phyloP scores from a whole-genome alignment of 1,140 invertebrate genomes.

The Pomacea maculata region DNA sequence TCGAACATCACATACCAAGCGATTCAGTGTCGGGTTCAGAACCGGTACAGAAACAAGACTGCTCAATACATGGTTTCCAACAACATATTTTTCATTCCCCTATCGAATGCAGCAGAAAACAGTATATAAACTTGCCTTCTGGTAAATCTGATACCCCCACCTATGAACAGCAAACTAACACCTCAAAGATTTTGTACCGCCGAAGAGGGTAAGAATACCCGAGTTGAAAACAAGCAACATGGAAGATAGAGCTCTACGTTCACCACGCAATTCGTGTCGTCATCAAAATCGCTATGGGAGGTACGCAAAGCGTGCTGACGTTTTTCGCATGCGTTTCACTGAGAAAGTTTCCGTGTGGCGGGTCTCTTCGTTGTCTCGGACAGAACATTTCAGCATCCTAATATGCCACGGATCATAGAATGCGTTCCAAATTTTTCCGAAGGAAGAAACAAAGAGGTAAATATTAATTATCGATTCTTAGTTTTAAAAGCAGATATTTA shows the following conservation, averaged over 20 bases:
- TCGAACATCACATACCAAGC: too few relatives aligned
- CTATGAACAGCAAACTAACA: too few relatives aligned
- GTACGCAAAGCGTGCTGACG: constrained; percentile 56
- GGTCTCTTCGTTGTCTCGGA: neutral
- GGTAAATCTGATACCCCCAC: too few relatives aligned
- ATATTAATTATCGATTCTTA: neutral
- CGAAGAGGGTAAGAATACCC: neutral
- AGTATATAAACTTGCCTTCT: too few relatives aligned
- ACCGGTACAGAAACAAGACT: too few relatives aligned
- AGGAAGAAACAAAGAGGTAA: constrained; percentile 69
- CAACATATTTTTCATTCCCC: too few relatives aligned
- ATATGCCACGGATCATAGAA: constrained; percentile 62
- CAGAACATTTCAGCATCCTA: constrained; percentile 1
- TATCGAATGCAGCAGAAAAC: too few relatives aligned
- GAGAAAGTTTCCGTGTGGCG: constrained; percentile 24
- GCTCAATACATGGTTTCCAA: too few relatives aligned
- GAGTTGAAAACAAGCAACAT: constrained; percentile 41
- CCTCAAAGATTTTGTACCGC: neutral
- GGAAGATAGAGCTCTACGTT: constrained; percentile 41
- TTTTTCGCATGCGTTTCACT: constrained; percentile 27
- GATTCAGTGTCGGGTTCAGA: too few relatives aligned
- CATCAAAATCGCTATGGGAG: constrained; percentile 52
- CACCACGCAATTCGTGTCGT: constrained; percentile 46
- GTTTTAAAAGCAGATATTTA: too few relatives aligned
- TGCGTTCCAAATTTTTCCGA: constrained; percentile 75